phyloP scores from a whole-genome alignment of 2,888 invertebrate genomes.

The Dimorphilus gyrociliatus region DNA sequence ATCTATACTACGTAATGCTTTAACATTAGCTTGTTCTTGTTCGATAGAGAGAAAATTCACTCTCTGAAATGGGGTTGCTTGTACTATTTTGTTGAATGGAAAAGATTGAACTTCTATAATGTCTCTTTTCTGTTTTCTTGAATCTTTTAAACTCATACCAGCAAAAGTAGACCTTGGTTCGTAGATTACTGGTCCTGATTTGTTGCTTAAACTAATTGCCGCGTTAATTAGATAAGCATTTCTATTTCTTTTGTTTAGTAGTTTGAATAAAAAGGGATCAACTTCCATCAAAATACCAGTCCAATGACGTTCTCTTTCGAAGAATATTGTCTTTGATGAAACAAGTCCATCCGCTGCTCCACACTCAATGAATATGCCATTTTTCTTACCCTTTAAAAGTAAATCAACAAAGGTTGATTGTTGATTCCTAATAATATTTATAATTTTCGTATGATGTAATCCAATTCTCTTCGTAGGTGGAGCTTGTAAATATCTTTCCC shows the following conservation, averaged over 20 bases:
- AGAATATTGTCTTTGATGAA: slow-evolving; percentile 5
- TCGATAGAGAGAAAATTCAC: slow-evolving; percentile 4
- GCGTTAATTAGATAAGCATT: slow-evolving; percentile 4
- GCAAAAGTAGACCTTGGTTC: no score
- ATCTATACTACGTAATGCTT: no score
- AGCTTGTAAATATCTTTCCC: background rate
- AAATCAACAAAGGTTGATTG: slow-evolving; percentile 5
- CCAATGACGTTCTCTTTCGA: slow-evolving; percentile 6
- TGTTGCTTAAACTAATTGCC: background rate
- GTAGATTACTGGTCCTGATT: slow-evolving; percentile 1
- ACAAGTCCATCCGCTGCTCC: slow-evolving; percentile 7
- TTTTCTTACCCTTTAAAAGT: slow-evolving; percentile 3
- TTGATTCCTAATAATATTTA: slow-evolving; percentile 3
- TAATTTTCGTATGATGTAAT: background rate
- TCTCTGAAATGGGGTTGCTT: no score
- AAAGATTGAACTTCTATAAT: slow-evolving; percentile 5
- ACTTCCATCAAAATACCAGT: slow-evolving; percentile 6
- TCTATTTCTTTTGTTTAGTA: no score
- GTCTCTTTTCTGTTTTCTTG: background rate
- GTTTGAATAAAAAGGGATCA: no score
- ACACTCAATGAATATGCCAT: slow-evolving; percentile 7
- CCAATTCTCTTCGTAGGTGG: background rate
- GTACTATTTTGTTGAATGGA: slow-evolving; percentile 4
- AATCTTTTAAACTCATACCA: background rate
- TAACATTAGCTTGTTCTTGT: no score